Percentiles rank a stretch among this genome's conserved stretches.
Conservation (phyloP, 2,113 vertebrate species). For the Candoia aspera region DNA sequence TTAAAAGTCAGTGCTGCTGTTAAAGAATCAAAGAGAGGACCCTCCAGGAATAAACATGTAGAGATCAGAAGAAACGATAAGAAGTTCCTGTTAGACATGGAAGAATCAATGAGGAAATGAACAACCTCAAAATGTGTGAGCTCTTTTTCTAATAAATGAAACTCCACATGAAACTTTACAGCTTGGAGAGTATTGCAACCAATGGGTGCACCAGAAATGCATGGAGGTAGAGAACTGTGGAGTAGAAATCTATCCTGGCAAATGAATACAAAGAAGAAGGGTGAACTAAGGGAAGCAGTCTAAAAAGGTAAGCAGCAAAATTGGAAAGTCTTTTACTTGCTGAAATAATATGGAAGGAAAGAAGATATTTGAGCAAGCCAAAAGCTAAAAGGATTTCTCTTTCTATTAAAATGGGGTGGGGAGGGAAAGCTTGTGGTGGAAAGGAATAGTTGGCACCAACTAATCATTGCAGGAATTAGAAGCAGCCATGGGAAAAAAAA, state of each 20-base stretch:
- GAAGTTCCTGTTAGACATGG: not conserved
- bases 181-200: not conserved
- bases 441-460: not conserved
- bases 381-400: not conserved
- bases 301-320: not conserved
- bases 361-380: not conserved
- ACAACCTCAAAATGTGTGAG: not conserved
- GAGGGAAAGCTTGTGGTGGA: not conserved
- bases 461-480: not conserved
- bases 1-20: not conserved
- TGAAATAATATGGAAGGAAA: not conserved
- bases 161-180: not conserved
- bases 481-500: not conserved
- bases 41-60: not conserved
- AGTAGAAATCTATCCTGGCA: not conserved
- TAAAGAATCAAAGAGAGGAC: not conserved
- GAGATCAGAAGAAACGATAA: not conserved
- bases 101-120: not conserved
- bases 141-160: not conserved
- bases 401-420: not conserved
- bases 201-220: not conserved
- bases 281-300: not conserved
- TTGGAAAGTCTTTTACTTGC: not conserved
- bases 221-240: not conserved
- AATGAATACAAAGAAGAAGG: not conserved